These are phyloP conservation scores for Megaleporinus macrocephalus DNA, from an alignment of 2,113 vertebrate species.

Conservation along the genomic window DNA sequence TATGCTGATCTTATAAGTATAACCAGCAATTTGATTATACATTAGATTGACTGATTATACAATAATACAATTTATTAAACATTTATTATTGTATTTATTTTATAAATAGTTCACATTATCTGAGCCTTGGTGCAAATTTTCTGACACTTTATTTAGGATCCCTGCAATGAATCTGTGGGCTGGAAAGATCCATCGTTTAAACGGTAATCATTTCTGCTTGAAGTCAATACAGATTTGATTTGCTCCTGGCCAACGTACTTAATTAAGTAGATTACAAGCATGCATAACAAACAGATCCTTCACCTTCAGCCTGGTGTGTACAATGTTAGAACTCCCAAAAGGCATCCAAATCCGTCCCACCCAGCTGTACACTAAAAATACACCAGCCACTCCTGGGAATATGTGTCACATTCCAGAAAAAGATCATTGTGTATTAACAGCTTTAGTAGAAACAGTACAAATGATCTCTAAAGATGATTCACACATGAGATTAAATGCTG, in stretches of 20 bases:
- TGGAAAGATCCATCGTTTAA: not conserved
- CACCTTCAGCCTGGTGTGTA: slow-evolving; percentile 8
- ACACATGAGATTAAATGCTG: not conserved
- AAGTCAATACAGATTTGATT: not conserved
- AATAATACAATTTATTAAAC: too few relatives aligned
- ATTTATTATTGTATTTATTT: too few relatives aligned
- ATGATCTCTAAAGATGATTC: slow-evolving; percentile 6
- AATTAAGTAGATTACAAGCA: slow-evolving; percentile 3
- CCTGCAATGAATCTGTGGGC: too few relatives aligned
- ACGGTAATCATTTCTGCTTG: not conserved
- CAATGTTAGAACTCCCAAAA: slow-evolving; percentile 14
- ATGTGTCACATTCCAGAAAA: slow-evolving; percentile 17
- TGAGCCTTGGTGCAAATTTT: too few relatives aligned
- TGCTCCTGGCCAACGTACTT: not conserved
- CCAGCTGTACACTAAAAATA: slow-evolving; percentile 47
- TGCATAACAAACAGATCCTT: slow-evolving; percentile 25
- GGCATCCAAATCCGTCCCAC: slow-evolving; percentile 22
- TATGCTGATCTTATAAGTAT: too few relatives aligned
- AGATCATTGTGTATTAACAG: not conserved
- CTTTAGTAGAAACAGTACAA: not conserved
- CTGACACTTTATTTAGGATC: too few relatives aligned
- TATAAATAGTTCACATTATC: too few relatives aligned
- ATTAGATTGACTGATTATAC: too few relatives aligned
- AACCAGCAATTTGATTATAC: too few relatives aligned
- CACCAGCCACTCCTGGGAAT: not conserved